phyloP scores from a whole-genome alignment of 2,888 invertebrate genomes.

The Pristionchus entomophagus region DNA sequence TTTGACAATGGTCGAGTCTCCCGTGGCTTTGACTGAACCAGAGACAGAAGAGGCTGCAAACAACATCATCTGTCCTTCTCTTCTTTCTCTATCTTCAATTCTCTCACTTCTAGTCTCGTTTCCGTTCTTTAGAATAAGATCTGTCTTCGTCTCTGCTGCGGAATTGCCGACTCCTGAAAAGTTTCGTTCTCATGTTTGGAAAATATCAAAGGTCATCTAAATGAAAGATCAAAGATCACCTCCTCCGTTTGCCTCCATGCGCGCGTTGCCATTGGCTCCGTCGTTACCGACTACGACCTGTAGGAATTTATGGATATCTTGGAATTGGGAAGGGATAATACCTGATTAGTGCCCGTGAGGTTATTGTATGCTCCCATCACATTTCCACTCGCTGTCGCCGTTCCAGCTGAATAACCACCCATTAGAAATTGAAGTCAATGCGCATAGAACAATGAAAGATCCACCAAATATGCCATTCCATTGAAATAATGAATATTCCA shows the following conservation, averaged over 20 bases:
- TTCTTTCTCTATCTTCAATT: too few species aligned
- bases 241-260: slow-evolving; percentile 48
- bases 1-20: slow-evolving; percentile 58
- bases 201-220: neutral
- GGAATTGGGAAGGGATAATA: neutral
- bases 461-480: neutral
- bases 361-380: slow-evolving; percentile 58
- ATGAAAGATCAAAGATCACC: neutral
- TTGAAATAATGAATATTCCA: neutral
- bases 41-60: slow-evolving; percentile 45
- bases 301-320: neutral
- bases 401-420: slow-evolving; percentile 38
- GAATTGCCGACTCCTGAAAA: slow-evolving; percentile 36
- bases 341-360: slow-evolving; percentile 55
- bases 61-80: too few species aligned
- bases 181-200: too few species aligned
- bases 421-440: too few species aligned
- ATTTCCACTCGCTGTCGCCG: slow-evolving; percentile 53
- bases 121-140: slow-evolving; percentile 25
- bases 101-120: slow-evolving; percentile 1
- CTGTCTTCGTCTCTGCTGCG: slow-evolving; percentile 36
- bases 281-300: slow-evolving; percentile 49
- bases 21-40: slow-evolving; percentile 56
- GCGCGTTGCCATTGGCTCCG: slow-evolving; percentile 33
- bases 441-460: too few species aligned